Percentiles rank a stretch among this genome's conserved stretches.
These are phyloP conservation scores for Aspidiotus rigidus DNA, from an alignment of 2,888 invertebrate genomes.

Conservation along the genomic window DNA sequence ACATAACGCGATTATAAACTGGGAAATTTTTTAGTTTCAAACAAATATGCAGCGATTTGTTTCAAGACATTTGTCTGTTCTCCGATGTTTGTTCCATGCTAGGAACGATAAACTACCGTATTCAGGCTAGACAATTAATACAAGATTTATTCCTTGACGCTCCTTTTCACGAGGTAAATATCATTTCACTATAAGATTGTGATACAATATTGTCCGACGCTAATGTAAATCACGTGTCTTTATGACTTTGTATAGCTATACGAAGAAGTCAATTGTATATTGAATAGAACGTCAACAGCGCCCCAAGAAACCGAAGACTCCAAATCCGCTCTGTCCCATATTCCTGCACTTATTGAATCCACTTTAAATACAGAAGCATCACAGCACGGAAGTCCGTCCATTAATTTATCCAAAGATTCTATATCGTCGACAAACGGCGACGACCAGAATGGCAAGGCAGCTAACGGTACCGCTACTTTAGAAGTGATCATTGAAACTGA, in stretches of 20 bases:
- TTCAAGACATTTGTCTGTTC: constrained; percentile 79
- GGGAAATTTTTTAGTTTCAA: constrained; percentile 44
- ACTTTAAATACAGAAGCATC: neutral
- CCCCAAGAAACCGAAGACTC: constrained; percentile 7
- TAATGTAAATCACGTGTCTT: neutral
- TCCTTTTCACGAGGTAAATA: constrained; percentile 53
- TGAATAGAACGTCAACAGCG: constrained; percentile 34
- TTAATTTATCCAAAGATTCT: constrained; percentile 7
- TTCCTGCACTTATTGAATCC: neutral
- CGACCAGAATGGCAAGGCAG: constrained; percentile 2
- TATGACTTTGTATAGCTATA: constrained; percentile 41
- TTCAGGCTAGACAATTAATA: constrained; percentile 73
- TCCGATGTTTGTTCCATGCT: constrained; percentile 79
- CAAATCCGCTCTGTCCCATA: neutral
- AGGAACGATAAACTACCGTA: constrained; percentile 67
- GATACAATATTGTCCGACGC: neutral
- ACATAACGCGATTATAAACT: too few species aligned
- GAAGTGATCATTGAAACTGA: constrained; percentile 23
- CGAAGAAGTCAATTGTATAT: constrained; percentile 42
- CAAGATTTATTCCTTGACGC: constrained; percentile 89
- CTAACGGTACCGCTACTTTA: constrained; percentile 5
- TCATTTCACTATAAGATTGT: neutral
- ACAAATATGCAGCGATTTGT: constrained; percentile 48
- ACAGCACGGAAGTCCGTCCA: neutral
- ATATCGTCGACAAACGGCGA: neutral